Evolutionary conservation across 2,797 vertebrate genomes (phyloP).

Genomic region (Phrynocephalus vlangalii): DNA sequence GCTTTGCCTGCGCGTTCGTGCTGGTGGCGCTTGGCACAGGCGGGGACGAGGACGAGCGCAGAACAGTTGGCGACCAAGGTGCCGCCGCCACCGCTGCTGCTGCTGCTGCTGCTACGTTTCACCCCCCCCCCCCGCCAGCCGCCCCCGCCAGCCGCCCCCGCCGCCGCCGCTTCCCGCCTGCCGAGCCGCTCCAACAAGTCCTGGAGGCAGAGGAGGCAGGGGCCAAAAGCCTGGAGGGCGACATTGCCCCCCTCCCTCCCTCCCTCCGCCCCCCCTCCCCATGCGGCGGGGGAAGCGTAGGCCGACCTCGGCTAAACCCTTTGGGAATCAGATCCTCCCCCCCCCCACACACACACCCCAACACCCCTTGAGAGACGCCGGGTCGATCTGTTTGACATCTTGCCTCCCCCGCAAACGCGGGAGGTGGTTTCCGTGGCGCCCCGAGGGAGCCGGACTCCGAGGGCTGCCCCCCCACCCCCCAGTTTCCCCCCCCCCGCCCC

Average conservation of each 20-base stretch:
- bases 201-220: neutral
- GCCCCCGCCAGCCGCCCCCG: neutral
- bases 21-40: neutral
- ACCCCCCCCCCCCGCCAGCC: neutral
- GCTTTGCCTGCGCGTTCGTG: neutral
- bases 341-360: no score
- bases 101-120: neutral
- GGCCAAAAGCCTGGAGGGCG: neutral
- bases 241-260: neutral
- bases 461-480: no score
- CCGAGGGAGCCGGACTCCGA: no score
- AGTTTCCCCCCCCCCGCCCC: no score
- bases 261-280: no score
- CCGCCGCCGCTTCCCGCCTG: accelerated
- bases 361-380: no score
- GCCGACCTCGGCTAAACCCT: no score
- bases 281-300: no score
- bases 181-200: neutral
- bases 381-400: no score
- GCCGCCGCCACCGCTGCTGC: neutral
- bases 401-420: no score
- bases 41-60: neutral
- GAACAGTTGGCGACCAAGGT: neutral
- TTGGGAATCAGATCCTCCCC: no score
- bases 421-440: no score